Base-by-base conservation (phyloP, 2,888 invertebrate genomes). In the Anticlea derivata region DNA sequence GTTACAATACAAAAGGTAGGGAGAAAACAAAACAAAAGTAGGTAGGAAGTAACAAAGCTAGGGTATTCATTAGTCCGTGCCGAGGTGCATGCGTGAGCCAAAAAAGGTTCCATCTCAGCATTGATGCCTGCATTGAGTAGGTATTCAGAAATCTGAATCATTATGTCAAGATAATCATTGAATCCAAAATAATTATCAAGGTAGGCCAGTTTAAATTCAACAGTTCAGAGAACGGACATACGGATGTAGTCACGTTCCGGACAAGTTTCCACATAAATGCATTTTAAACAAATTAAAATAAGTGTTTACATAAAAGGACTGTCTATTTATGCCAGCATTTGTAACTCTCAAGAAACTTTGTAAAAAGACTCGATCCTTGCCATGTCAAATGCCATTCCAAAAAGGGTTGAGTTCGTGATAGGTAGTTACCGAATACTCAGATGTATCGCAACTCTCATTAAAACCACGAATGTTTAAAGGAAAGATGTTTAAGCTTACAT, bases 181-280 rank as follows among this genome's bases (percentile, higher is more conserved):
- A 30, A 39, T 13, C 20, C 27, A 23, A 38, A 43, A 44, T 30
- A 30, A 40, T 22, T 5, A 27, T 29, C 51, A 37, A 51, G 46
- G 37, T 17, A 31, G 31, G 7, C 40, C 24, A 45, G 50, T 26
- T 39, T 20, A n/a, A 24, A 30, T 29, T 13, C 22, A 38, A 45
- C 8, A 38, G 41, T 45, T 58, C 52, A 20, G 27, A 31, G 49
- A 59, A 53, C 47, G 59, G 52, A 59, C 40, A 55, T 59, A 56
- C 55, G 53, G 56, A 52, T 46, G 40, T 54, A 50, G 44, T 10
- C 24, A 44, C 49, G 41, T 48, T 52, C 50, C 52, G 33, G 41
- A 23, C 60, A 40, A 33, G 54, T 56, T 58, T 49, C 60, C 58
- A 45, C 48, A 50, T 49, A 45, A 49, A 47, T 6, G 38, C 13